A percentile compares a stretch with the other conserved stretches of the same genome.
Conservation (phyloP, 2,113 vertebrate species). For the Apodemus speciosus region DNA sequence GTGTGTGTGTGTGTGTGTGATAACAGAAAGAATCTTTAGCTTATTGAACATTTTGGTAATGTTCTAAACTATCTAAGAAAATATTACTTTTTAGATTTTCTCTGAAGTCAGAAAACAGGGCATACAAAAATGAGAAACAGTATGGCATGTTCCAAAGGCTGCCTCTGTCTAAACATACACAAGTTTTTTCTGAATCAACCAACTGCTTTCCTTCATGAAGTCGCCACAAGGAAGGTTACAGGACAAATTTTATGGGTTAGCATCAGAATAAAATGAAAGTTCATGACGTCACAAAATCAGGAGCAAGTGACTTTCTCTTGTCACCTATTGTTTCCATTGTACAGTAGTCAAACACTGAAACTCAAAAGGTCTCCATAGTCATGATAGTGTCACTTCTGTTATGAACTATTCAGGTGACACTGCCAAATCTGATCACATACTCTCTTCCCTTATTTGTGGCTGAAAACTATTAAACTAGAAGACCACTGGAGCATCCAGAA, state of each 20-base stretch:
- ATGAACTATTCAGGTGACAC: background rate
- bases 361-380: background rate
- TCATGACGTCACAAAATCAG: background rate
- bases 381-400: background rate
- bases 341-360: background rate
- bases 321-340: background rate
- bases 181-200: background rate
- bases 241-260: background rate
- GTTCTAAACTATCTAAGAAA: slow-evolving; percentile 39
- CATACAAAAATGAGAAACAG: background rate
- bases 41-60: slow-evolving; percentile 11
- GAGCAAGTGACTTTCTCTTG: too few species aligned
- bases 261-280: background rate
- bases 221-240: background rate
- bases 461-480: background rate
- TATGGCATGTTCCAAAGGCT: background rate
- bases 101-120: slow-evolving; percentile 30
- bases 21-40: background rate
- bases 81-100: background rate
- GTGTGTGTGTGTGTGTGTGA: background rate
- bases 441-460: background rate
- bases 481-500: background rate
- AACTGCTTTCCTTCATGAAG: background rate
- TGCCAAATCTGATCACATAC: background rate
- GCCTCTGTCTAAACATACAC: background rate